These are phyloP conservation scores for Pachyramphus minor DNA, from an alignment of 2,113 vertebrate species.

Conservation along the genomic window DNA sequence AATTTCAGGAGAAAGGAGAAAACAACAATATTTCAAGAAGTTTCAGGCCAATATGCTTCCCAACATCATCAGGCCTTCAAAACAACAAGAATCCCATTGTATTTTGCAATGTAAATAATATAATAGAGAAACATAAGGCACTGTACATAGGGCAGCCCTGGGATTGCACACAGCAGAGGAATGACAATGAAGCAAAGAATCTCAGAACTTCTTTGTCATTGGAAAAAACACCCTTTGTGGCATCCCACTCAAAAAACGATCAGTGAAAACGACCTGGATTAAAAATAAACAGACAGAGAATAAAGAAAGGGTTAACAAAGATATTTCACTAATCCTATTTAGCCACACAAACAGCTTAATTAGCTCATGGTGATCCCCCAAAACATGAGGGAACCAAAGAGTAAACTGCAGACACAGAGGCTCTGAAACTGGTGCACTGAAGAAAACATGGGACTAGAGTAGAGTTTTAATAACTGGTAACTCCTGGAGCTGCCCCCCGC, in stretches of 20 bases:
- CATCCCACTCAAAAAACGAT: background rate
- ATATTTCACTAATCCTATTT: background rate
- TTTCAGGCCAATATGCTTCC: background rate
- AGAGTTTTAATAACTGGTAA: background rate
- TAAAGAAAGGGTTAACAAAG: background rate
- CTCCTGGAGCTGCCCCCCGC: background rate
- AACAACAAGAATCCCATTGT: background rate
- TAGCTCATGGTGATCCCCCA: background rate
- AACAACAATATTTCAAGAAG: background rate
- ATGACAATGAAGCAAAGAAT: background rate
- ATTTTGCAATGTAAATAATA: background rate
- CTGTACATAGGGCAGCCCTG: background rate
- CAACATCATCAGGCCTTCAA: background rate
- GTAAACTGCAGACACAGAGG: background rate
- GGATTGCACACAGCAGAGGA: background rate
- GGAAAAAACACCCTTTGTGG: background rate
- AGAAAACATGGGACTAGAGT: background rate
- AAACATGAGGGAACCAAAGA: background rate
- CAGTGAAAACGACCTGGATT: background rate
- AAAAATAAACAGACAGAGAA: background rate
- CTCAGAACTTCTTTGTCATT: background rate
- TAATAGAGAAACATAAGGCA: background rate
- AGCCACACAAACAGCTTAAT: background rate
- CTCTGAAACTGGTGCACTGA: background rate
- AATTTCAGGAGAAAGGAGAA: background rate